Evolutionary conservation across 2,797 vertebrate genomes (phyloP).

Genomic region (Danio jaintianensis): DNA sequence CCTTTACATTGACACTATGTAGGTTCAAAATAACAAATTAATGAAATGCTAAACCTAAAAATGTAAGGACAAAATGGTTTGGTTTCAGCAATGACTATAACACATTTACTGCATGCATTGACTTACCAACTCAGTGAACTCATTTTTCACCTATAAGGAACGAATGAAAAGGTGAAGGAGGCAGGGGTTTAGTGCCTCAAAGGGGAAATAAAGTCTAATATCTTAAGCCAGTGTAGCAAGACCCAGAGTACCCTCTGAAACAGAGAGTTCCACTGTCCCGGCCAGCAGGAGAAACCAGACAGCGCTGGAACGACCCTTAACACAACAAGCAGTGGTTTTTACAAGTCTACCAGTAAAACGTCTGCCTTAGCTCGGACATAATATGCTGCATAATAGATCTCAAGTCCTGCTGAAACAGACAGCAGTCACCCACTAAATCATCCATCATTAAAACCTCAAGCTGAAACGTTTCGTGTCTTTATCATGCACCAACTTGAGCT

Average conservation of each 20-base stretch:
- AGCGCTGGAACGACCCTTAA: constrained; percentile 36
- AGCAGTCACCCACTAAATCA: constrained; percentile 26
- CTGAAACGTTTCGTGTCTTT: neutral
- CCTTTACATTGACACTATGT: neutral
- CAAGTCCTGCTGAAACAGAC: constrained; percentile 22
- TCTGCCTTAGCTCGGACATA: constrained; percentile 30
- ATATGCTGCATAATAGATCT: constrained; percentile 11
- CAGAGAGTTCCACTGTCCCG: constrained; percentile 49
- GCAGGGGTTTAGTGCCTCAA: constrained; percentile 33
- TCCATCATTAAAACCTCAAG: constrained; percentile 18
- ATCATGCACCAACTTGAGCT: neutral
- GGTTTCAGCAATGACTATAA: neutral
- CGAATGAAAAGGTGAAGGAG: constrained; percentile 35
- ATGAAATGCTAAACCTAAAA: neutral
- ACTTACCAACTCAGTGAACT: constrained; percentile 10
- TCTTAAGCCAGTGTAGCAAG: constrained; percentile 36
- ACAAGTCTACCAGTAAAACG: constrained; percentile 36
- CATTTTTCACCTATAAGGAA: constrained; percentile 35
- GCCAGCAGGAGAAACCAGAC: constrained; percentile 25
- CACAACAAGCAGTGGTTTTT: constrained; percentile 52
- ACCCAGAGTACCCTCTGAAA: constrained; percentile 33
- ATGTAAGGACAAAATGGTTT: neutral
- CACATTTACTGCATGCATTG: neutral
- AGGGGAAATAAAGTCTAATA: constrained; percentile 49
- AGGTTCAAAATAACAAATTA: constrained; percentile 1